These are phyloP conservation scores for Pachycephus smyrnensis DNA, from an alignment of 2,888 invertebrate genomes.

Conservation along the genomic window DNA sequence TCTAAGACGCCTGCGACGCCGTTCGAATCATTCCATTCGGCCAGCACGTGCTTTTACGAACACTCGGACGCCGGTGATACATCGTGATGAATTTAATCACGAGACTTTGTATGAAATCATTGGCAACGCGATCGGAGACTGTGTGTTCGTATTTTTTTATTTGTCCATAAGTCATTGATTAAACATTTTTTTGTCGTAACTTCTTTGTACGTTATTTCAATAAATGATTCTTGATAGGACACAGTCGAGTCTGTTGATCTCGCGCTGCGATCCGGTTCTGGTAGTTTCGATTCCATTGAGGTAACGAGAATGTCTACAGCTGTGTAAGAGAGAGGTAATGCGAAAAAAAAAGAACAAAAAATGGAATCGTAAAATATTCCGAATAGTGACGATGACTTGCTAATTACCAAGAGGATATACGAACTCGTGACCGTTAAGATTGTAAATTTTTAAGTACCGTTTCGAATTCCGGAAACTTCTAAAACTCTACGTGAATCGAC, in stretches of 20 bases:
- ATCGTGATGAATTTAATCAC: neutral
- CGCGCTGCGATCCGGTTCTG: neutral
- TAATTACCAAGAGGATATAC: too few species aligned
- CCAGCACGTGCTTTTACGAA: neutral
- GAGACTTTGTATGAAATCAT: neutral
- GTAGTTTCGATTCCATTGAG: neutral
- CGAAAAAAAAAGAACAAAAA: neutral
- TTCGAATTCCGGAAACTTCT: too few species aligned
- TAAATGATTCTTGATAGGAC: too few species aligned
- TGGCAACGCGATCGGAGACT: neutral
- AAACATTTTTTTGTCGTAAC: neutral
- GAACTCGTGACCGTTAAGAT: too few species aligned
- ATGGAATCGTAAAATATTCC: neutral
- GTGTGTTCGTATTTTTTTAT: neutral
- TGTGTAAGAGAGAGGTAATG: neutral
- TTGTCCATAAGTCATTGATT: neutral
- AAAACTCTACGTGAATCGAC: neutral
- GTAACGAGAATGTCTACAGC: neutral
- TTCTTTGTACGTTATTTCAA: neutral
- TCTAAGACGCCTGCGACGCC: neutral
- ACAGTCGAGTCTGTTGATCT: neutral
- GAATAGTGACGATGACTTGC: neutral
- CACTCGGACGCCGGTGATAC: neutral
- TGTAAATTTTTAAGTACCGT: too few species aligned
- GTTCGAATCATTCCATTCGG: neutral